These are phyloP conservation scores for Datnioides undecimradiatus DNA, from an alignment of 2,113 vertebrate genomes.

Conservation along the genomic window DNA sequence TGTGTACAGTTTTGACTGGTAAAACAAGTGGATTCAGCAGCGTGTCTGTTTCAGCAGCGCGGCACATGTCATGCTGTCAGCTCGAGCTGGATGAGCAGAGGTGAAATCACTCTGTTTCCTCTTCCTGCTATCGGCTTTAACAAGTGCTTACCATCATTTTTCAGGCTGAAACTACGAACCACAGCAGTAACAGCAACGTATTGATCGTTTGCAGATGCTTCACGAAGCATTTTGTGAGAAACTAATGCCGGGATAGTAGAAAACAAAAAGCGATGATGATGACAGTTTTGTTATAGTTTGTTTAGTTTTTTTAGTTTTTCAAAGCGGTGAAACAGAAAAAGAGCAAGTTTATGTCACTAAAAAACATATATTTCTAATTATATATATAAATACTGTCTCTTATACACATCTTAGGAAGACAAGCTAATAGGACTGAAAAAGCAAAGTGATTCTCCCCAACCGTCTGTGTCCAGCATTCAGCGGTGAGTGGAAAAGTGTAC, in stretches of 20 bases:
- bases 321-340: neutral
- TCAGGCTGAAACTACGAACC: neutral
- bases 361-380: neutral
- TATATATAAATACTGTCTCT: neutral
- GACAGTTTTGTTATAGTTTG: neutral
- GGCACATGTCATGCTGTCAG: neutral
- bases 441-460: no score
- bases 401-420: no score
- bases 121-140: neutral
- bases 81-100: neutral
- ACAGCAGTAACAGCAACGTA: conserved; percentile 6
- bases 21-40: neutral
- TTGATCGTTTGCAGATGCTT: neutral
- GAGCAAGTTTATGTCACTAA: neutral
- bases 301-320: neutral
- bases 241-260: neutral
- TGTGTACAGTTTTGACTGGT: neutral
- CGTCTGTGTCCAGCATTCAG: no score
- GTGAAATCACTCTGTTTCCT: neutral
- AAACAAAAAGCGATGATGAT: neutral
- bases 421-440: no score
- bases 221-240: neutral
- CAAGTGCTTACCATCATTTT: neutral
- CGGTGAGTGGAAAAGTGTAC: no score
- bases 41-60: neutral